A percentile compares a stretch with the other conserved stretches of the same genome.
phyloP scores from a whole-genome alignment of 2,797 vertebrate genomes.

The Pseudochaenichthys georgianus region DNA sequence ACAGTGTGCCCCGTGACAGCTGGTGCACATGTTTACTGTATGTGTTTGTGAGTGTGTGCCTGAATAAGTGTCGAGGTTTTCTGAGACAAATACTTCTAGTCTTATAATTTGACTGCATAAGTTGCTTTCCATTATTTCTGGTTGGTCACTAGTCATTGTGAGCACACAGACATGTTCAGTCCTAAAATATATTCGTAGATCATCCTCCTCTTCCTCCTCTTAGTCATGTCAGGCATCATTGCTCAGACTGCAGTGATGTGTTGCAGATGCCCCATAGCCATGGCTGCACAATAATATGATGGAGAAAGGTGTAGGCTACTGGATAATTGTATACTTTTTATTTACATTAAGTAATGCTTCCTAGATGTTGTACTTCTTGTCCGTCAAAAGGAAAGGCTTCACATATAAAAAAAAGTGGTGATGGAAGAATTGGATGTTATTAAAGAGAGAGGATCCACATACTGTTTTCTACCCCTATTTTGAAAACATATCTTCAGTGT shows the following conservation, averaged over 20 bases:
- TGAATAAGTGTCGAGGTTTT: constrained; percentile 10
- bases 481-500: neutral
- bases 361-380: neutral
- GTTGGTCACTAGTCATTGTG: neutral
- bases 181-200: neutral
- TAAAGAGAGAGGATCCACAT: neutral
- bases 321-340: neutral
- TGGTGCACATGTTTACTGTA: constrained; percentile 44
- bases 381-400: neutral
- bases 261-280: constrained; percentile 11
- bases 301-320: neutral
- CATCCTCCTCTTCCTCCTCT: constrained; percentile 1
- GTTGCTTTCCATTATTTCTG: neutral
- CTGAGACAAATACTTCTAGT: neutral
- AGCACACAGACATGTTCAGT: neutral
- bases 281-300: neutral
- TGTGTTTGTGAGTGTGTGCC: constrained; percentile 29
- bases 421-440: neutral
- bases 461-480: neutral
- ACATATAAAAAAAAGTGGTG: neutral
- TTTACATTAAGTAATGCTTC: neutral
- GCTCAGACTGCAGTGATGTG: neutral
- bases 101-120: neutral
- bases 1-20: constrained; percentile 43
- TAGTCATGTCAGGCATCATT: constrained; percentile 7